phyloP scores from a whole-genome alignment of 2,113 vertebrate genomes.

The Echinops telfairi region DNA sequence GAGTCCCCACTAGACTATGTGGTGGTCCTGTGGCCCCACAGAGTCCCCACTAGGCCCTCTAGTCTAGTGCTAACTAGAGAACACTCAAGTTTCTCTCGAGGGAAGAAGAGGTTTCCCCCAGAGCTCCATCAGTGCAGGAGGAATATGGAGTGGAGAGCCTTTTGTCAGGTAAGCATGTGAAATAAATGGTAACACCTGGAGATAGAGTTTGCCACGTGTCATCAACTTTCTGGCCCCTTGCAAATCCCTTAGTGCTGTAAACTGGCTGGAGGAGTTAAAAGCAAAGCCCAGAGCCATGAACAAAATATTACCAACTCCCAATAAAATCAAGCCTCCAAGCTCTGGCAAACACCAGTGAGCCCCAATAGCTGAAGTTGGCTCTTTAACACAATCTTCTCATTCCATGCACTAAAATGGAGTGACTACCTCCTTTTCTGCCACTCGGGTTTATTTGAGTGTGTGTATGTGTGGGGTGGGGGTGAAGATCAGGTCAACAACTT shows the following conservation, averaged over 20 bases:
- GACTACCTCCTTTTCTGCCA: neutral
- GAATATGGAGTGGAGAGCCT: constrained; percentile 35
- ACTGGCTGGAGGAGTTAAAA: neutral
- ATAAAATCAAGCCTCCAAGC: neutral
- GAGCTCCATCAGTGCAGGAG: neutral
- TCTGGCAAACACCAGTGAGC: neutral
- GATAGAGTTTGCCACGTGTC: constrained; percentile 42
- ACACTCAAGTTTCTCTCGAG: neutral
- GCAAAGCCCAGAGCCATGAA: neutral
- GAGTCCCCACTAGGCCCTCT: neutral
- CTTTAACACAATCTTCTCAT: neutral
- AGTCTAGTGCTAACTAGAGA: neutral
- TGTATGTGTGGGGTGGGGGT: too few species aligned
- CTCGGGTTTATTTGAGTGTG: too few species aligned
- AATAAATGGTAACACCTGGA: constrained; percentile 54
- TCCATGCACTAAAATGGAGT: neutral
- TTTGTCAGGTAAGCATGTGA: constrained; percentile 56
- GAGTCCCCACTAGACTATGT: too few species aligned
- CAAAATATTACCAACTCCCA: neutral
- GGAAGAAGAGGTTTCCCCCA: constrained; percentile 45
- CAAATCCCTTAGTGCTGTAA: neutral
- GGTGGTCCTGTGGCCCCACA: too few species aligned
- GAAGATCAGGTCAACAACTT: too few species aligned
- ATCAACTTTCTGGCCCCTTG: constrained; percentile 29
- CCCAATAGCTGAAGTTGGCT: neutral